Conservation (phyloP, 2,113 vertebrate genomes). For the Lethenteron camtschaticum region DNA sequence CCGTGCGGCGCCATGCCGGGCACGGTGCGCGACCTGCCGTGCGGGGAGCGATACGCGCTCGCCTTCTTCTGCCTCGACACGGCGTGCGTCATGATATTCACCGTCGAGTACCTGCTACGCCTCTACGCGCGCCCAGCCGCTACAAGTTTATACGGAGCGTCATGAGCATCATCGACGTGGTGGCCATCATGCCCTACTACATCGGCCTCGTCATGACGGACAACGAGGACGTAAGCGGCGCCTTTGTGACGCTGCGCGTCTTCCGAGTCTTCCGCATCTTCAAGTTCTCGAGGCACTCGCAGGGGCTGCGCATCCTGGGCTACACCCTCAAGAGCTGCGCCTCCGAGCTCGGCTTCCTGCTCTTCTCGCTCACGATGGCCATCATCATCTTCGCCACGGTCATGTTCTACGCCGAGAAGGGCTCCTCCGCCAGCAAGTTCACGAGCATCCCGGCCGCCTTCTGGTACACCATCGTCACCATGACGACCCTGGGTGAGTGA, state of each 20-base stretch:
- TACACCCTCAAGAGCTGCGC: conserved; percentile 91
- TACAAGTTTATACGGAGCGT: conserved; percentile 70
- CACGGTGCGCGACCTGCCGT: conserved; percentile 39
- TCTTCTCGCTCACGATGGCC: conserved; percentile 96
- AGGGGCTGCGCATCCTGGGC: conserved; percentile 80
- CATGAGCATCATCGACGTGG: conserved; percentile 91
- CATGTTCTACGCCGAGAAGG: conserved; percentile 97
- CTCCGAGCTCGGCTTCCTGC: conserved; percentile 87
- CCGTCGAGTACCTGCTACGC: conserved; percentile 71
- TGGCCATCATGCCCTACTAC: conserved; percentile 94
- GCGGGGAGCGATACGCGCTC: conserved; percentile 62
- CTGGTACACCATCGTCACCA: conserved; percentile 99
- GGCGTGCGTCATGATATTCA: conserved; percentile 95
- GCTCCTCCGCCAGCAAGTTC: conserved; percentile 71
- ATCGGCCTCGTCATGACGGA: conserved; percentile 85
- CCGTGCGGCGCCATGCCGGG: conserved; percentile 40
- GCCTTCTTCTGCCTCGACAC: conserved; percentile 97
- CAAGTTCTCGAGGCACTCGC: conserved; percentile 92
- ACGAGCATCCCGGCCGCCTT: conserved; percentile 91
- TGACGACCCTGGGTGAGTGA: conserved; percentile 87
- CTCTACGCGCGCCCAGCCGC: conserved; percentile 60
- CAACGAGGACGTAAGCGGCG: conserved; percentile 92
- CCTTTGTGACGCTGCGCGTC: conserved; percentile 81
- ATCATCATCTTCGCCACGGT: conserved; percentile 98
- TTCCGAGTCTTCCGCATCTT: conserved; percentile 94